Conservation (phyloP, 2,113 vertebrate species). For the Glaucidium brasilianum region DNA sequence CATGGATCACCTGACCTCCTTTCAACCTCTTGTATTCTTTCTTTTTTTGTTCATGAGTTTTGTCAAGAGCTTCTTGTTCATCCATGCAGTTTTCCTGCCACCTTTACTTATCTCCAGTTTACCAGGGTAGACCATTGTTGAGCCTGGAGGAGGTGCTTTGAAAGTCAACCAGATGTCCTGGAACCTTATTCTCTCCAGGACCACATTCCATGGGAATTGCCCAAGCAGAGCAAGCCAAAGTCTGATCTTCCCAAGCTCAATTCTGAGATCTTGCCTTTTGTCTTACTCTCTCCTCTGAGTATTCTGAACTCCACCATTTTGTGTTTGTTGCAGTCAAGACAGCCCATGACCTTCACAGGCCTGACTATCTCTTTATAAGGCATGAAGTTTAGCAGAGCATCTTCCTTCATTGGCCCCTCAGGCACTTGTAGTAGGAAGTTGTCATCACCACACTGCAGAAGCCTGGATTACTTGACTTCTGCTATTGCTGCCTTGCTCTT, state of each 20-base stretch:
- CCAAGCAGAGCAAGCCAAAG: background rate
- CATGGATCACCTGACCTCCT: fast-evolving
- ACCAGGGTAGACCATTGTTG: background rate
- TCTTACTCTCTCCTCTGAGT: background rate
- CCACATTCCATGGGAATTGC: background rate
- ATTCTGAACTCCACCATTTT: background rate
- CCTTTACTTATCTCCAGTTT: background rate
- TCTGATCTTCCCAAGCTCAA: background rate
- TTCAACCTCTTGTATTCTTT: background rate
- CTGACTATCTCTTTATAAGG: background rate
- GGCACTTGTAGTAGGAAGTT: background rate
- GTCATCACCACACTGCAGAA: background rate
- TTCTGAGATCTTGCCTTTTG: background rate
- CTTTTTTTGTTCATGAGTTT: background rate
- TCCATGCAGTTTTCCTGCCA: background rate
- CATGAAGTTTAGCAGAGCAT: background rate
- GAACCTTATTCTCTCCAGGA: background rate
- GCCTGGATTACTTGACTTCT: background rate
- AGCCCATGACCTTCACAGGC: background rate
- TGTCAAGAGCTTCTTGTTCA: background rate
- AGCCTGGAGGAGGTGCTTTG: background rate
- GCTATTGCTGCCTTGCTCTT: background rate
- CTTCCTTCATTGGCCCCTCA: background rate
- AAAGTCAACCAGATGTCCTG: background rate
- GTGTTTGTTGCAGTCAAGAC: background rate